Conservation (phyloP, 2,888 invertebrate genomes). For the Ametastegia equiseti region DNA sequence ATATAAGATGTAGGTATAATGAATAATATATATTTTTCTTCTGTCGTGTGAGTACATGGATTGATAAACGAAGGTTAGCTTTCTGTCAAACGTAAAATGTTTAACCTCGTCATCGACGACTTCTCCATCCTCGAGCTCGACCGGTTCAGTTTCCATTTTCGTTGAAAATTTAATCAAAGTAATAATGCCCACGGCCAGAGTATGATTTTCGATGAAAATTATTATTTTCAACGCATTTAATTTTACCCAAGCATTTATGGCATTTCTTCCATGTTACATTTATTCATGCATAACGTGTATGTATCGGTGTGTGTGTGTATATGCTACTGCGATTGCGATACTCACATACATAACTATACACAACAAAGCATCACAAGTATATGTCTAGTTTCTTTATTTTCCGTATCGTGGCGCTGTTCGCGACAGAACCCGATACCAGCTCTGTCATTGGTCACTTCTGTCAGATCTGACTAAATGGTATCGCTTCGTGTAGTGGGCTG, state of each 20-base stretch:
- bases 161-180: slow-evolving; percentile 4
- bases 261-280: slow-evolving; percentile 1
- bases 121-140: slow-evolving; percentile 80
- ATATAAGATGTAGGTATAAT: no score
- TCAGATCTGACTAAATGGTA: no score
- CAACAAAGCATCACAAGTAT: no score
- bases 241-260: slow-evolving; percentile 12
- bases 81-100: slow-evolving; percentile 57
- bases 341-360: background rate
- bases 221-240: slow-evolving; percentile 27
- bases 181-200: background rate
- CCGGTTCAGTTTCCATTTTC: slow-evolving; percentile 80
- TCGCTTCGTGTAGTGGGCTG: no score
- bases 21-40: background rate
- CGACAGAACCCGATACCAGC: no score
- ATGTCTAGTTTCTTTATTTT: background rate
- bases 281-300: background rate
- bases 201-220: background rate
- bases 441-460: no score
- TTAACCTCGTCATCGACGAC: slow-evolving; percentile 83
- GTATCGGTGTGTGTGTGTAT: background rate
- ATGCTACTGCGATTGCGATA: background rate
- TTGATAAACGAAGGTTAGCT: slow-evolving; percentile 57
- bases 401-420: background rate
- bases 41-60: background rate